Conservation (phyloP, 2,888 invertebrate species). For the Myathropa florea region DNA sequence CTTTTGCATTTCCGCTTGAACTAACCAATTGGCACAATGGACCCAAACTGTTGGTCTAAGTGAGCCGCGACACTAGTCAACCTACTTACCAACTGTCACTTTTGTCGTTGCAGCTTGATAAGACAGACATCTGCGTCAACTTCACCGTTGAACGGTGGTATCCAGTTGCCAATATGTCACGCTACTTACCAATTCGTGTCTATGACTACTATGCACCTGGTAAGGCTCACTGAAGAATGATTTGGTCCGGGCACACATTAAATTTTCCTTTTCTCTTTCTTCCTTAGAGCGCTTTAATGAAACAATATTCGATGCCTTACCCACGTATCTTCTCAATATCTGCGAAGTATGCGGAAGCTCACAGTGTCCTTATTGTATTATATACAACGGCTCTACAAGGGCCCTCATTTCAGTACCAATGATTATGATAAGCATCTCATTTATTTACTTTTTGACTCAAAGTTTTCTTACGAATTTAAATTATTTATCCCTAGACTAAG, state of each 20-base stretch:
- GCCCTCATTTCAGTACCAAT: constrained; percentile 28
- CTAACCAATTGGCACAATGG: no score
- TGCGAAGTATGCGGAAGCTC: constrained; percentile 95
- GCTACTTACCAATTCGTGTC: constrained; percentile 91
- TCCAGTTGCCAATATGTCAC: constrained; percentile 96
- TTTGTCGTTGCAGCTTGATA: constrained; percentile 84
- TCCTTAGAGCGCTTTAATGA: constrained; percentile 91
- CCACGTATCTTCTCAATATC: constrained; percentile 90
- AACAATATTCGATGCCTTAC: constrained; percentile 90
- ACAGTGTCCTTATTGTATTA: constrained; percentile 93
- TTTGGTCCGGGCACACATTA: neutral
- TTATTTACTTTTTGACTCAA: constrained; percentile 52
- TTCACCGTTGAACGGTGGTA: constrained; percentile 95
- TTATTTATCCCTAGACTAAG: constrained; percentile 48
- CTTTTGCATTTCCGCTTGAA: neutral
- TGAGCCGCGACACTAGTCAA: no score
- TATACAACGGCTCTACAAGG: constrained; percentile 83
- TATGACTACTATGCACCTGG: constrained; percentile 97
- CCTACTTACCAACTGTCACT: no score
- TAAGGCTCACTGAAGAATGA: constrained; percentile 78
- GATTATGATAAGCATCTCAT: constrained; percentile 50
- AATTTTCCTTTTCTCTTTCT: neutral
- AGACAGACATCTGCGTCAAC: constrained; percentile 91
- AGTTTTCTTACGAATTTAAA: constrained; percentile 45
- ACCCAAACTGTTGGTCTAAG: no score